Evolutionary conservation across 2,888 invertebrate genomes (phyloP), one percentile per base, ranked within the genome.

Genomic region (Drosophila helvetica): DNA sequence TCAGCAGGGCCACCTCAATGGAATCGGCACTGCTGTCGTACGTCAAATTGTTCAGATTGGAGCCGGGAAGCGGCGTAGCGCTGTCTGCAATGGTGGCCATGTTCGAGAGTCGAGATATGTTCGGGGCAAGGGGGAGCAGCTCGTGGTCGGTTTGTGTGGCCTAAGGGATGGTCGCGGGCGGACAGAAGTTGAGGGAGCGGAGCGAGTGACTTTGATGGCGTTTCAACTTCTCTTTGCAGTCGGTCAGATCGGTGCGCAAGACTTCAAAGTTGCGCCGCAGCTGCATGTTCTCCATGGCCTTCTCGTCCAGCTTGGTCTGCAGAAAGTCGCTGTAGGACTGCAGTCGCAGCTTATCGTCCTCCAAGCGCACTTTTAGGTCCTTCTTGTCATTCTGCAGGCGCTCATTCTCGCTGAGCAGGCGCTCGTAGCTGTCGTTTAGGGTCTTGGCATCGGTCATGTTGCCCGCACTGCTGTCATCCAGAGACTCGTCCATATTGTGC

Each of bases 111-210:
- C 27, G 27, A 0, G 27, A 8, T 8, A 27, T 27, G 8, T 27
- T 27, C 1, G 27, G 22, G 58, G 5, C 33, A n/a, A 10, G n/a
- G 22, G 72, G 38, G 8, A 68, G 65, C 17, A 69, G 22, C 2
- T 75, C 50, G 17, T 73, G 58, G 30, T 90, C 91, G 0, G 91
- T 91, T 81, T 91, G 91, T 1, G 91, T 91, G 18, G 76, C 77
- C 30, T 71, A 85, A 0, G 83, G 58, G 1, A 61, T 25, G 38
- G 15, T 22, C 51, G 12, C n/a, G n/a, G 30, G 17, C 1, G 52
- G 65, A 25, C 45, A 63, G 17, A 50, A 45, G 19, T 65, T 51
- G 7, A 60, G 43, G 6, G 70, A 47, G 1, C 55, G 57, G 17
- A 72, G 30, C 9, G 69, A 61, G n/a, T 43, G 7, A 8, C 22